phyloP scores from a whole-genome alignment of 2,888 invertebrate species.

The Ecliptopera silaceata region DNA sequence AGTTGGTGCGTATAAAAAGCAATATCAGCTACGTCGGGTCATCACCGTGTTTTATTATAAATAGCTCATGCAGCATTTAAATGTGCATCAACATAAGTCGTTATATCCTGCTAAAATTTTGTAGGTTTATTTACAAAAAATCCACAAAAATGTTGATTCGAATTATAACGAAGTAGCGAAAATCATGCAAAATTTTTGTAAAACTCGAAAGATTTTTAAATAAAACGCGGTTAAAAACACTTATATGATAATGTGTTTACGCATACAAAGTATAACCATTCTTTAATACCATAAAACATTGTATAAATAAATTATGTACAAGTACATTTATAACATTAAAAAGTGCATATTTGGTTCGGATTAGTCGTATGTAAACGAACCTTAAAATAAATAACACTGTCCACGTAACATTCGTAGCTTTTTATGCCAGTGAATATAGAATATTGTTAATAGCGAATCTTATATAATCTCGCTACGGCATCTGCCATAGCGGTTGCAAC shows the following conservation, averaged over 20 bases:
- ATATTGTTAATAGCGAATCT: slow-evolving; percentile 53
- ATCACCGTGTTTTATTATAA: no score
- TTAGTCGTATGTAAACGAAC: slow-evolving; percentile 59
- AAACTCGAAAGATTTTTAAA: not conserved
- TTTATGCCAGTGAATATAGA: slow-evolving; percentile 34
- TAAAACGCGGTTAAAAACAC: not conserved
- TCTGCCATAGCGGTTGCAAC: no score
- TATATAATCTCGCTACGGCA: no score
- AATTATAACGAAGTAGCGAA: no score
- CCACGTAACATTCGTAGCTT: slow-evolving; percentile 78
- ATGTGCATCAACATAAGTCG: no score
- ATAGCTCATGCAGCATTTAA: no score
- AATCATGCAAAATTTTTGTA: not conserved
- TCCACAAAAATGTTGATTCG: no score
- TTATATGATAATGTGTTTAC: not conserved
- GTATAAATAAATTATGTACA: slow-evolving; percentile 48
- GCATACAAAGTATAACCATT: slow-evolving; percentile 33
- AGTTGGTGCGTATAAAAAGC: no score
- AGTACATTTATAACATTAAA: slow-evolving; percentile 27
- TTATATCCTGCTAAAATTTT: no score
- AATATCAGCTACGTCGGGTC: no score
- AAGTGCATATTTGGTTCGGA: slow-evolving; percentile 55
- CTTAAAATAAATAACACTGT: slow-evolving; percentile 61
- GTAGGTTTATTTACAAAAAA: no score
- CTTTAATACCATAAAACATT: slow-evolving; percentile 43